Evolutionary conservation across 2,888 invertebrate species (phyloP), one percentile per base, ranked within the genome.

Genomic region (Cantharis lateralis): DNA sequence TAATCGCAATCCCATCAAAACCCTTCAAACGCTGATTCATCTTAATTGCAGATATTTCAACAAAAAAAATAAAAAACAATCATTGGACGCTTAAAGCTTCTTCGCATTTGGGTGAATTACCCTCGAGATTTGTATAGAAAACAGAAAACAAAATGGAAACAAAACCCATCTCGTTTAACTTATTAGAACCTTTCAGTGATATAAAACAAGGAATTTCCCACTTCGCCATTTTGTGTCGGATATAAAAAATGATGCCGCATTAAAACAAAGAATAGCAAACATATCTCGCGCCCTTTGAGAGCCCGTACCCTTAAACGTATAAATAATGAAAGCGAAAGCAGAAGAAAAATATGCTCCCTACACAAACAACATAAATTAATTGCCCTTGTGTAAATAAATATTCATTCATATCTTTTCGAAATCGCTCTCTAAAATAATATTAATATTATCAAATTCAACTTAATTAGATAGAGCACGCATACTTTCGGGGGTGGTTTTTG

Each of bases 401-500:
- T n/a, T n/a, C n/a, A 63, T 66, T 66, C 64, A 15, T 16, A 66
- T 20, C 64, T 66, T 66, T 48, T 48, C 9, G 24, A 66, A 66
- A 66, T 66, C n/a, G 20, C 64, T 20, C 24, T 16, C 72, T 68
- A 68, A 75, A 72, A 62, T n/a, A 62, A 72, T 24, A 68, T 24
- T 62, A 71, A 75, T 48, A 66, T 70, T 76, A 72, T 62, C 68
- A 75, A 48, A 70, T 72, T 69, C 64, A 64, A 62, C 16, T 68
- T 72, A 75, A 75, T 75, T 75, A 78, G 72, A 69, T 78, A 68
- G 71, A 70, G 72, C 74, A 70, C 75, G 73, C 73, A 70, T 74
- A 72, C 71, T 75, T 74, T 73, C 72, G 77, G 75, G 68, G 78
- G 74, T 75, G 78, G 74, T 79, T 78, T 79, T 78, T 72, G 77